A percentile compares a stretch with the other conserved stretches of the same genome.
Conservation (phyloP, 92 coral and sea anemone genomes). For the Virgularia gustaviana region DNA sequence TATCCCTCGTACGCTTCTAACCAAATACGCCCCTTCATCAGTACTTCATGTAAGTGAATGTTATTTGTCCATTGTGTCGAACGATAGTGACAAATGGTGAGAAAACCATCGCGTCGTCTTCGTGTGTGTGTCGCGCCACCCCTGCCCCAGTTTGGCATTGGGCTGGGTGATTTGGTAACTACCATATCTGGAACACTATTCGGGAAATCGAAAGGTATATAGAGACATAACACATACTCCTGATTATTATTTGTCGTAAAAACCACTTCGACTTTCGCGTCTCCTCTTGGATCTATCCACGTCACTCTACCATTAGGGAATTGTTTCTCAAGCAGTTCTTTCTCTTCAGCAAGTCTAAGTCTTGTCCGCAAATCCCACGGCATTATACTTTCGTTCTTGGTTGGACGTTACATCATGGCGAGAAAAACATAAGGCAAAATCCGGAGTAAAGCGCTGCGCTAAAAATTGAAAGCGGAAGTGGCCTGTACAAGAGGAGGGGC, state of each 20-base stretch:
- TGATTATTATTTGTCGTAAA: constrained; percentile 60
- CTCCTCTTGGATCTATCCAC: constrained; percentile 65
- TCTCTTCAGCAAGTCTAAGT: constrained; percentile 58
- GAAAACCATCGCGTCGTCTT: constrained; percentile 53
- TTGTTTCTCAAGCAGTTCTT: constrained; percentile 45
- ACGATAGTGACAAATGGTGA: constrained; percentile 65
- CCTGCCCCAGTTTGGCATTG: constrained; percentile 38
- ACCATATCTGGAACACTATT: constrained; percentile 66
- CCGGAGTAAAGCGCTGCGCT: not conserved
- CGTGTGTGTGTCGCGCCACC: constrained; percentile 39
- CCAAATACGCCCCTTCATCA: constrained; percentile 84
- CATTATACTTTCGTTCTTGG: constrained; percentile 25
- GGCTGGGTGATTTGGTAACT: constrained; percentile 30
- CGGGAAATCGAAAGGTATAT: constrained; percentile 63
- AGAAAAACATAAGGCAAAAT: not conserved
- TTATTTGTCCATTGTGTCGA: constrained; percentile 61
- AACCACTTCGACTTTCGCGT: constrained; percentile 61
- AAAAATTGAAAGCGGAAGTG: constrained; percentile 3
- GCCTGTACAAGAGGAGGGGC: not conserved
- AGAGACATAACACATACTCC: constrained; percentile 57
- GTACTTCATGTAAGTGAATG: constrained; percentile 63
- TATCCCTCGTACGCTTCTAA: constrained; percentile 82
- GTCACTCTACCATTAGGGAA: constrained; percentile 52
- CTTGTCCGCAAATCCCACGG: constrained; percentile 61
- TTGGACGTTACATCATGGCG: not conserved